A percentile compares a stretch with the other conserved stretches of the same genome.
Conservation (phyloP, 2,888 invertebrate species). For the Chrysotoxum bicinctum region DNA sequence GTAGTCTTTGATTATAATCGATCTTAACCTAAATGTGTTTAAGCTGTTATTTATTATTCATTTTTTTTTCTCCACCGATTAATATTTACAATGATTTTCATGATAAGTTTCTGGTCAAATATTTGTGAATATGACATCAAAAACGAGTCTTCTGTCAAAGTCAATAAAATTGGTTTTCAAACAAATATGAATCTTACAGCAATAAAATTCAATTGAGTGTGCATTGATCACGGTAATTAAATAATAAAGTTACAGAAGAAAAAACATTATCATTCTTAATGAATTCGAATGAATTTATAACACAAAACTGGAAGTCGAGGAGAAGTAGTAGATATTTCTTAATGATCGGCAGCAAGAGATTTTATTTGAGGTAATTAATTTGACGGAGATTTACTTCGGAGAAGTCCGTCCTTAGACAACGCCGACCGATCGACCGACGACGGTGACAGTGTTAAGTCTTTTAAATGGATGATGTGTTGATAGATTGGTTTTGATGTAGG, state of each 20-base stretch:
- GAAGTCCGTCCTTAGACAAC: neutral
- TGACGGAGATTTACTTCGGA: conserved; percentile 63
- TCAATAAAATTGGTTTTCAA: conserved; percentile 50
- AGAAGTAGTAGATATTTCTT: conserved; percentile 32
- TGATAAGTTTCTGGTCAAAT: conserved; percentile 60
- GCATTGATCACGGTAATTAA: conserved; percentile 69
- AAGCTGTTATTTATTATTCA: conserved; percentile 7
- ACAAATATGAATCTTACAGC: conserved; percentile 8
- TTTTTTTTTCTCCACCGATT: conserved; percentile 26
- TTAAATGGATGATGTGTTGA: conserved; percentile 67
- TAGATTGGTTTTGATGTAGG: conserved; percentile 33
- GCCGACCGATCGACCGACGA: too few relatives aligned
- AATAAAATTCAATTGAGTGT: conserved; percentile 67
- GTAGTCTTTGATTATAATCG: conserved; percentile 76
- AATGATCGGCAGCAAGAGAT: conserved; percentile 47
- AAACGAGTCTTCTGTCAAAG: conserved; percentile 66
- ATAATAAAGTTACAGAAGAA: conserved; percentile 51
- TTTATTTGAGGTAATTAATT: conserved; percentile 67
- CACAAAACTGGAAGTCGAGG: conserved; percentile 45
- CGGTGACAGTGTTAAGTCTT: neutral
- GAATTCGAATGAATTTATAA: conserved; percentile 67
- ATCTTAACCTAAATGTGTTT: conserved; percentile 79
- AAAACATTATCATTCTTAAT: conserved; percentile 37
- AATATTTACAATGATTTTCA: conserved; percentile 67
- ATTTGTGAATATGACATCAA: conserved; percentile 43